These are phyloP conservation scores for Stegodyphus dumicola DNA, from an alignment of 1,140 invertebrate species.

Conservation along the genomic window DNA sequence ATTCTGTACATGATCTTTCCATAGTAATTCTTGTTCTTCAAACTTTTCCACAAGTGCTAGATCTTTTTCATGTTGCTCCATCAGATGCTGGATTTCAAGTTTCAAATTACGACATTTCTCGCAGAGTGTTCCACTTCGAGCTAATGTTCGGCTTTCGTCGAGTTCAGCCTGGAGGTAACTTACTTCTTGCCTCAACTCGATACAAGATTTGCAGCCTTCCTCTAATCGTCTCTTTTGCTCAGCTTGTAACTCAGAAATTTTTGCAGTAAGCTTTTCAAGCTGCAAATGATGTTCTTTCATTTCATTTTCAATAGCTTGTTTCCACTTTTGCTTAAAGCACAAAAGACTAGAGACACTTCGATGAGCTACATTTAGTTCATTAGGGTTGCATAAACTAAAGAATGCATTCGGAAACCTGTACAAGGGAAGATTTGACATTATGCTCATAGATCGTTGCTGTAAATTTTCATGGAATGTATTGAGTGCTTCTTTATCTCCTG, in stretches of 20 bases:
- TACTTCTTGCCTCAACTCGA: constrained; percentile 42
- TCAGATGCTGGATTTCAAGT: constrained; percentile 33
- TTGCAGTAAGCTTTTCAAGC: constrained; percentile 10
- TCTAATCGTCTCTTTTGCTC: constrained; percentile 23
- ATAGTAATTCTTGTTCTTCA: constrained; percentile 27
- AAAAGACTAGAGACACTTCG: constrained; percentile 56
- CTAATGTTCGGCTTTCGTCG: constrained; percentile 35
- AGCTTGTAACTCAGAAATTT: constrained; percentile 16
- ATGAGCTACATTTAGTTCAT: constrained; percentile 48
- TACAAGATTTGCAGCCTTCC: constrained; percentile 31
- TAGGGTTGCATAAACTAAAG: constrained; percentile 35
- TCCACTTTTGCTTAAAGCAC: constrained; percentile 52
- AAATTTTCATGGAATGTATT: constrained; percentile 41
- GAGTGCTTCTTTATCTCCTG: constrained; percentile 4
- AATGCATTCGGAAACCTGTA: constrained; percentile 31
- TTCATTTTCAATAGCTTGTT: constrained; percentile 19
- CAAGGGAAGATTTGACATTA: constrained; percentile 31
- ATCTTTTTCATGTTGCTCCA: constrained; percentile 50
- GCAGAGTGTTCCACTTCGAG: constrained; percentile 24
- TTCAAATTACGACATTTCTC: constrained; percentile 34
- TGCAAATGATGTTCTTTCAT: constrained; percentile 3
- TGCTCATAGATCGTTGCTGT: constrained; percentile 16
- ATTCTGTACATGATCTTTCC: constrained; percentile 29
- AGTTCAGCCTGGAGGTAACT: constrained; percentile 48
- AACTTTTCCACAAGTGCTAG: constrained; percentile 5